phyloP scores from a whole-genome alignment of 2,113 vertebrate species.

The Castor canadensis region DNA sequence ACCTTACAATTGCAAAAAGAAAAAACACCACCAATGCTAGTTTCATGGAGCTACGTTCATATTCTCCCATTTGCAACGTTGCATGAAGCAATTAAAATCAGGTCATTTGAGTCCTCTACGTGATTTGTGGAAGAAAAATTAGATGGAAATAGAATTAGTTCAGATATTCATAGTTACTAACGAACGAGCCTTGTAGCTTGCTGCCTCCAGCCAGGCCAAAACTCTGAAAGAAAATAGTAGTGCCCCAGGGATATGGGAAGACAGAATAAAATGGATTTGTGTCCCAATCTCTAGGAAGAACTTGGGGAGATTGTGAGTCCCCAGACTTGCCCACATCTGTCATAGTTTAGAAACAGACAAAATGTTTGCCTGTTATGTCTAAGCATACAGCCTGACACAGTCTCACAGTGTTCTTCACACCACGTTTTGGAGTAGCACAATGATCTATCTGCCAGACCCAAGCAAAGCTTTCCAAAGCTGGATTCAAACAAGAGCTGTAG shows the following conservation, averaged over 20 bases:
- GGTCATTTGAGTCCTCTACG: background rate
- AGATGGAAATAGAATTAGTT: background rate
- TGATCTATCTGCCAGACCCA: constrained; percentile 30
- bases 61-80: background rate
- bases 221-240: no score
- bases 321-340: background rate
- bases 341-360: background rate
- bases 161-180: background rate
- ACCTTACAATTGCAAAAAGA: background rate
- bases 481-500: background rate
- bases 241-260: background rate
- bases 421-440: background rate
- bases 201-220: no score
- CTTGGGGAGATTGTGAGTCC: background rate
- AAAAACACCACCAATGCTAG: background rate
- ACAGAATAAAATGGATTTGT: background rate
- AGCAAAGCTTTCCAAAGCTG: background rate
- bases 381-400: background rate
- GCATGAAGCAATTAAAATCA: background rate
- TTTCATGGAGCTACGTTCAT: background rate
- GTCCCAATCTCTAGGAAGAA: background rate
- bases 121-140: background rate
- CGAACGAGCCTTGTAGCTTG: background rate
- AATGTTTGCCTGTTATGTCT: background rate
- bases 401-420: constrained; percentile 15